A percentile compares a stretch with the other conserved stretches of the same genome.
Conservation (phyloP, 2,888 invertebrate species). For the Doris montereyensis region DNA sequence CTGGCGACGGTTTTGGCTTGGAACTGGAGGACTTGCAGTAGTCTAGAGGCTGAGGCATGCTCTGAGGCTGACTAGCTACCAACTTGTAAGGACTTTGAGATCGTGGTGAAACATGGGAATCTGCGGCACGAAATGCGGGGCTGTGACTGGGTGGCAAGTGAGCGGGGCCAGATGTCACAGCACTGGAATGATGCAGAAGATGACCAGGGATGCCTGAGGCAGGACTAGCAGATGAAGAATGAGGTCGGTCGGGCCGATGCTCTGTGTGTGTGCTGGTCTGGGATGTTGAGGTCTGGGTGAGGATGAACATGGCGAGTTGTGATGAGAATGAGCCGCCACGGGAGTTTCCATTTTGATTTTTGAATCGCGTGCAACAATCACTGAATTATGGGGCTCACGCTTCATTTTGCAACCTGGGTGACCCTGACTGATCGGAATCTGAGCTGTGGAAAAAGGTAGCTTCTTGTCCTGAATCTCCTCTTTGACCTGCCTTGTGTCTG, state of each 20-base stretch:
- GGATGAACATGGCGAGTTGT: conserved; percentile 47
- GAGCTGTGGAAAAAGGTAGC: conserved; percentile 16
- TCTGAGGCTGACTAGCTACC: conserved; percentile 55
- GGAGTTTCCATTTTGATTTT: conserved; percentile 48
- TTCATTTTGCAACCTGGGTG: conserved; percentile 1
- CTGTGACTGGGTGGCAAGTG: conserved; percentile 49
- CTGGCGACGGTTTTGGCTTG: conserved; percentile 21
- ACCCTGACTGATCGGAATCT: not conserved
- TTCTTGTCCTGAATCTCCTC: conserved; percentile 52
- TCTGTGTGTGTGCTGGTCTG: conserved; percentile 63
- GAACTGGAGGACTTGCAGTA: conserved; percentile 53
- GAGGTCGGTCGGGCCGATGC: conserved; percentile 48
- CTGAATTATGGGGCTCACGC: conserved; percentile 60
- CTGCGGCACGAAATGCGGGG: conserved; percentile 52
- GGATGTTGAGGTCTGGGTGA: conserved; percentile 59
- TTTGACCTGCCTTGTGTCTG: conserved; percentile 50
- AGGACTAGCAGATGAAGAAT: conserved; percentile 53
- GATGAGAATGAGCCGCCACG: conserved; percentile 46
- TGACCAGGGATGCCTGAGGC: conserved; percentile 53
- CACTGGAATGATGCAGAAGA: conserved; percentile 51
- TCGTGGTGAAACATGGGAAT: conserved; percentile 47
- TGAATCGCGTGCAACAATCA: conserved; percentile 66
- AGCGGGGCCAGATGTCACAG: conserved; percentile 38
- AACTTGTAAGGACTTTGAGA: conserved; percentile 63
- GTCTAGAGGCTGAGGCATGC: conserved; percentile 66